These are phyloP conservation scores for Gracilinanus agilis DNA, from an alignment of 2,113 vertebrate genomes.

Conservation along the genomic window DNA sequence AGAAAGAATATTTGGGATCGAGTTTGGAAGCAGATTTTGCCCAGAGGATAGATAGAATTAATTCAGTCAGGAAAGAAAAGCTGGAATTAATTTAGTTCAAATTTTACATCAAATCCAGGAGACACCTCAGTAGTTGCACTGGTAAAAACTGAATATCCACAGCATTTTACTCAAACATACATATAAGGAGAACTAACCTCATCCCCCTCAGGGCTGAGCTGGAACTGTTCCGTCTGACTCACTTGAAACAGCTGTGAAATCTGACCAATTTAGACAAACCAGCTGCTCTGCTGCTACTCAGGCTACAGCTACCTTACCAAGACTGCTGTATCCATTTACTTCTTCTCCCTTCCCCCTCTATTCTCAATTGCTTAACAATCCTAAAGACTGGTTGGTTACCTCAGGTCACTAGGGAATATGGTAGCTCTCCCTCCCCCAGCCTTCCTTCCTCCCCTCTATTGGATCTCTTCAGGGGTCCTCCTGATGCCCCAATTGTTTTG, in stretches of 20 bases:
- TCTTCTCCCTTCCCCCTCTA: background rate
- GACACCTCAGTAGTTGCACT: background rate
- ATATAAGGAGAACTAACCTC: background rate
- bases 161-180: background rate
- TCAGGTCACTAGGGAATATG: background rate
- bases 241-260: slow-evolving; percentile 1
- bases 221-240: background rate
- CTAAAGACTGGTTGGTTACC: background rate
- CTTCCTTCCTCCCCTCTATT: background rate
- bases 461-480: background rate
- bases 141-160: background rate
- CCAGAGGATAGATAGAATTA: slow-evolving; percentile 1
- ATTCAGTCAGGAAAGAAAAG: background rate
- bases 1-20: background rate
- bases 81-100: slow-evolving; percentile 2
- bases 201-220: background rate
- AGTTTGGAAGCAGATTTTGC: slow-evolving; percentile 14
- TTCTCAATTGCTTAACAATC: background rate
- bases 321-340: background rate
- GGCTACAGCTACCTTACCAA: background rate
- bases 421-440: background rate
- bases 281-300: background rate
- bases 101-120: background rate
- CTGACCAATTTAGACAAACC: slow-evolving; percentile 4
- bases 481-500: no score